phyloP scores from a whole-genome alignment of 1,140 invertebrate genomes.

The Nymphalis io region DNA sequence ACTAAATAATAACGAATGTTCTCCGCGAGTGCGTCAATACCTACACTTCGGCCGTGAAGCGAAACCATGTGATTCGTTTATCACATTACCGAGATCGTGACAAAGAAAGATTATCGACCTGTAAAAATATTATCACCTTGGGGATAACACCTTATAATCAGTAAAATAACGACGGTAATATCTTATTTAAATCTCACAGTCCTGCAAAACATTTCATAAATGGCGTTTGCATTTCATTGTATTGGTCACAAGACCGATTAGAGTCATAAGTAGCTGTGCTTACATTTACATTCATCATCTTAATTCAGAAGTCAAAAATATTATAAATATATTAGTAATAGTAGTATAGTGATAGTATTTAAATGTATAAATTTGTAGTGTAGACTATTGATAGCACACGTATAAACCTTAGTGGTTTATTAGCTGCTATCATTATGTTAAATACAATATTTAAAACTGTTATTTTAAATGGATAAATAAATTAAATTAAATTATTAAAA shows the following conservation, averaged over 20 bases:
- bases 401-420: no score
- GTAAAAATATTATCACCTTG: constrained; percentile 50
- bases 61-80: constrained; percentile 66
- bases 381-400: no score
- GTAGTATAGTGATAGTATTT: no score
- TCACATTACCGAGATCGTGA: constrained; percentile 62
- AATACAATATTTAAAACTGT: no score
- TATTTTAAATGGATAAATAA: no score
- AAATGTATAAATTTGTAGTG: no score
- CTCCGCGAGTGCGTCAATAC: constrained; percentile 37
- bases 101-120: constrained; percentile 60
- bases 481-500: no score
- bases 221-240: constrained; percentile 14
- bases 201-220: constrained; percentile 18
- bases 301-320: not conserved
- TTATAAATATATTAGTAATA: no score
- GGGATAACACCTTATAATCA: constrained; percentile 46
- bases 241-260: constrained; percentile 22
- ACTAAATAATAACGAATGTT: constrained; percentile 39
- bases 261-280: constrained; percentile 5
- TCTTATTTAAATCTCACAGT: constrained; percentile 31
- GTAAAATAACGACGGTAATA: constrained; percentile 43
- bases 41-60: constrained; percentile 46
- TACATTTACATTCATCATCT: constrained; percentile 4
- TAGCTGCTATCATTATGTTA: no score